Conservation (phyloP, 2,888 invertebrate genomes). For the Hirtodrosophila alboralis region DNA sequence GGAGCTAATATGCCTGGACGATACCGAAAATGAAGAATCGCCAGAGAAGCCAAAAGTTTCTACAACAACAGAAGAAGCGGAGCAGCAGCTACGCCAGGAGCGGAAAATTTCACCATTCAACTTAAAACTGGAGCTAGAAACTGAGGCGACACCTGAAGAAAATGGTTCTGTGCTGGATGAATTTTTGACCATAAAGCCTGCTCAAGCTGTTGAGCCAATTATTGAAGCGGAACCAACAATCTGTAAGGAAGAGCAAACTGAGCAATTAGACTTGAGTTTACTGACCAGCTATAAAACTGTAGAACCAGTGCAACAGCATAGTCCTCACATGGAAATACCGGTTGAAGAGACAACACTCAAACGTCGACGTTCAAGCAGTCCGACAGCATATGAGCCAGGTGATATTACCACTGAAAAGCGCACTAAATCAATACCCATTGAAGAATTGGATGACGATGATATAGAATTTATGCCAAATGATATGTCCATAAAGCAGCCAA, state of each 20-base stretch:
- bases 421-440: conserved; percentile 1
- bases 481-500: conserved; percentile 6
- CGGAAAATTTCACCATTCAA: conserved; percentile 13
- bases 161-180: conserved; percentile 56
- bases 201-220: conserved; percentile 15
- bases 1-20: conserved; percentile 65
- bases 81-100: not conserved
- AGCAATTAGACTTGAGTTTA: conserved; percentile 6
- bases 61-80: no score
- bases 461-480: conserved; percentile 41
- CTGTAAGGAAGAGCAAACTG: conserved; percentile 1
- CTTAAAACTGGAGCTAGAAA: conserved; percentile 13
- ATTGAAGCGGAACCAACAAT: conserved; percentile 5
- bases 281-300: conserved; percentile 11
- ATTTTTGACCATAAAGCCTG: conserved; percentile 50
- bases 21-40: conserved; percentile 69
- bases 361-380: conserved; percentile 56
- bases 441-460: conserved; percentile 44
- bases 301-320: no score
- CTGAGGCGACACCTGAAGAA: conserved; percentile 22
- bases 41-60: conserved; percentile 46
- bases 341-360: conserved; percentile 35
- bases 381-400: conserved; percentile 16
- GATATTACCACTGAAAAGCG: conserved; percentile 21
- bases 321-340: conserved; percentile 16